Percentiles rank a stretch among this genome's conserved stretches.
Conservation (phyloP, 2,888 invertebrate species). For the Nasonia oneida region DNA sequence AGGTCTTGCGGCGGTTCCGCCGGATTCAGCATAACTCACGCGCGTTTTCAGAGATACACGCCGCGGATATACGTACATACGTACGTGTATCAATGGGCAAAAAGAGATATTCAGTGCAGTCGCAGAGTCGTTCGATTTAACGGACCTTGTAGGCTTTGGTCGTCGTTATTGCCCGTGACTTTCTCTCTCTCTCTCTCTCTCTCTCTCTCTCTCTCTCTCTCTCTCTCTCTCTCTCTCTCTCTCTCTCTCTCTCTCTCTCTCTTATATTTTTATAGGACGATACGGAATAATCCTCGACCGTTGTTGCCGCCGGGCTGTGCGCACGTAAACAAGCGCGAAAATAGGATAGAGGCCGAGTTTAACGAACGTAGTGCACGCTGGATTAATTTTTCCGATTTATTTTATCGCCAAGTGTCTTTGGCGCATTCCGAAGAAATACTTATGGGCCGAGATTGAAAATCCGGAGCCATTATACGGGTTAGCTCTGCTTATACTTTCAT, state of each 20-base stretch:
- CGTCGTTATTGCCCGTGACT: not conserved
- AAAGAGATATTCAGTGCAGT: conserved; percentile 32
- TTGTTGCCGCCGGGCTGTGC: not conserved
- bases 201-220: not conserved
- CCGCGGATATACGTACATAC: not conserved
- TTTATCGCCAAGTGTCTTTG: not conserved
- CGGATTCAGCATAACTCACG: conserved; percentile 26
- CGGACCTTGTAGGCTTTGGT: conserved; percentile 40
- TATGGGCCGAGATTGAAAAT: not conserved
- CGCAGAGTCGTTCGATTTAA: conserved; percentile 49
- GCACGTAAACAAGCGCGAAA: not conserved
- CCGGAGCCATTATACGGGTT: not conserved
- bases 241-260: not conserved
- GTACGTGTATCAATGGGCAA: not conserved
- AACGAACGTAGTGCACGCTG: not conserved
- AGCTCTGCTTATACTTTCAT: not conserved
- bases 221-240: not conserved
- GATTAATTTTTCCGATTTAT: conserved; percentile 42
- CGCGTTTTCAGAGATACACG: conserved; percentile 16
- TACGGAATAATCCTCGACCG: conserved; percentile 5
- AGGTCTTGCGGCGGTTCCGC: conserved; percentile 15
- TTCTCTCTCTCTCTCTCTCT: not conserved
- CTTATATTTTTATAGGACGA: not conserved
- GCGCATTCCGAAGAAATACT: not conserved
- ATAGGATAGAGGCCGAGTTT: conserved; percentile 14